phyloP scores from a whole-genome alignment of 2,113 vertebrate genomes.

The Trichomycterus rosablanca region DNA sequence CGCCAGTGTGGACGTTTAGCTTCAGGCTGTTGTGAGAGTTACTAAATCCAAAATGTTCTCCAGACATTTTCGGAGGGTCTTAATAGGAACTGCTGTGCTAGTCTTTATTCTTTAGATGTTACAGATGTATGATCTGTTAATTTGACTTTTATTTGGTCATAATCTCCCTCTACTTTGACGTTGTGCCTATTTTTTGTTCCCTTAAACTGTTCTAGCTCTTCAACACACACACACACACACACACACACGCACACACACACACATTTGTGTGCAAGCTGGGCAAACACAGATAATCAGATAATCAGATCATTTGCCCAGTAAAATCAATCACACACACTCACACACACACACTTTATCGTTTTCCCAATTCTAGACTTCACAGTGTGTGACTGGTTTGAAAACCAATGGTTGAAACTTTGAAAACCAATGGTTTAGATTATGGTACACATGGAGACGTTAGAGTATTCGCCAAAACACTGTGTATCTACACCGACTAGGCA shows the following conservation, averaged over 20 bases:
- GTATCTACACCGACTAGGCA: too few species aligned
- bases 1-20: background rate
- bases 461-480: conserved; percentile 28
- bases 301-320: too few species aligned
- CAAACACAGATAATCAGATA: conserved; percentile 22
- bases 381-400: too few species aligned
- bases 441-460: conserved; percentile 11
- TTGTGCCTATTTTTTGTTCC: too few species aligned
- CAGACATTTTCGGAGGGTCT: background rate
- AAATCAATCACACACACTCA: background rate
- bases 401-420: too few species aligned
- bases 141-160: background rate
- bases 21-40: background rate
- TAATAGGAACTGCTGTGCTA: background rate
- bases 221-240: background rate
- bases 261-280: conserved; percentile 13
- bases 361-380: too few species aligned
- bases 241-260: background rate
- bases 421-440: conserved; percentile 7
- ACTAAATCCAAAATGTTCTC: background rate
- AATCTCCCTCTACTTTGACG: conserved; percentile 3
- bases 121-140: too few species aligned
- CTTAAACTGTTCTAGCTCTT: background rate
- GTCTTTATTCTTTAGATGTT: background rate
- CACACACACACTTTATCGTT: conserved; percentile 7